Evolutionary conservation across 2,113 vertebrate species (phyloP).

Genomic region (Cygnus atratus): DNA sequence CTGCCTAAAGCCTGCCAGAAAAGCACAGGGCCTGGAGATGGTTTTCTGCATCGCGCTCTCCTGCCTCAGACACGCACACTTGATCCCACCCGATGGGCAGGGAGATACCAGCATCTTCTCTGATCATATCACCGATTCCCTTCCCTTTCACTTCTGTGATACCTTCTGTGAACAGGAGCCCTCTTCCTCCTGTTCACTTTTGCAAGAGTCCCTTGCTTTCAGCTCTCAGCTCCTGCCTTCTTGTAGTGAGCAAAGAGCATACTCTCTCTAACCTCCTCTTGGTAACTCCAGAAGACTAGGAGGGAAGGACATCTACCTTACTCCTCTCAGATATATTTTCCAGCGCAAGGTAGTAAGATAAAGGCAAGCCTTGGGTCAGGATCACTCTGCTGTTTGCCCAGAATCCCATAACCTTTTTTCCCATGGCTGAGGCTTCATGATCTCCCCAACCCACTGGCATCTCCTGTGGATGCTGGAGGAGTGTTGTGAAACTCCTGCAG

Average conservation of each 20-base stretch:
- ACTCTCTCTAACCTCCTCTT: not conserved
- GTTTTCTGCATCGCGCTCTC: not conserved
- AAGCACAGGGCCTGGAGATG: not conserved
- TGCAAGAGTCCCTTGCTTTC: not conserved
- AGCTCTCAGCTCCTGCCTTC: not conserved
- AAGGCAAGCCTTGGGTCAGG: not conserved
- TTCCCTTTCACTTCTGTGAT: not conserved
- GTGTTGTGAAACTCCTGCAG: not conserved
- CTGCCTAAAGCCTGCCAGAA: not conserved
- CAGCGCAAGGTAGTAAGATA: not conserved
- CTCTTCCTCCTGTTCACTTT: not conserved
- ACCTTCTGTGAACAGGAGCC: not conserved
- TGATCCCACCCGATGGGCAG: not conserved
- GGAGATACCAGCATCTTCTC: not conserved
- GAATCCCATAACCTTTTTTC: not conserved
- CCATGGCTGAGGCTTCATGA: not conserved
- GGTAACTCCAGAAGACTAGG: not conserved
- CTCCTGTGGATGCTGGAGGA: not conserved
- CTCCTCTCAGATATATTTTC: not conserved
- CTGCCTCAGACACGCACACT: not conserved
- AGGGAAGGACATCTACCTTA: not conserved
- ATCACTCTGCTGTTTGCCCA: not conserved
- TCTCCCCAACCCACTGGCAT: not conserved
- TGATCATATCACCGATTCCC: rapidly evolving
- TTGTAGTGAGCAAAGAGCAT: not conserved